Evolutionary conservation across 2,113 vertebrate species (phyloP).

Genomic region (Carassius auratus): DNA sequence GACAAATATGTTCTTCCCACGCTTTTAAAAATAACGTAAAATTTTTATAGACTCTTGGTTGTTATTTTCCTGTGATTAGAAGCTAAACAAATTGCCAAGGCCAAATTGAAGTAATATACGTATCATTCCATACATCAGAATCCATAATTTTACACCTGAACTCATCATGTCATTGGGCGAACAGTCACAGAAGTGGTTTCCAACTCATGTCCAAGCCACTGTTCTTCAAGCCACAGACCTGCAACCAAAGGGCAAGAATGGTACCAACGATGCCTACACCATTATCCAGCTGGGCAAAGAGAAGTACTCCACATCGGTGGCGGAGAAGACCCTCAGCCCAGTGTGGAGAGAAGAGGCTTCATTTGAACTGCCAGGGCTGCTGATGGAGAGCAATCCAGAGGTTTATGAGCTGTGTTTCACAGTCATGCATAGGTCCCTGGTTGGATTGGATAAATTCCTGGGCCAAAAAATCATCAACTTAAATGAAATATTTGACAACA

Average conservation of each 20-base stretch:
- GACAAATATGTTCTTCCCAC: background rate
- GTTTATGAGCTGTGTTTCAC: conserved; percentile 89
- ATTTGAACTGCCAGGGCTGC: conserved; percentile 91
- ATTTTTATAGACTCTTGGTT: background rate
- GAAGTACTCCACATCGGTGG: conserved; percentile 96
- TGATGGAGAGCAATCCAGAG: conserved; percentile 89
- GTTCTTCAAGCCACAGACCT: conserved; percentile 91
- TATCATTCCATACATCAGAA: background rate
- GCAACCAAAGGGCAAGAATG: conserved; percentile 93
- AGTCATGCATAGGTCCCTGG: conserved; percentile 95
- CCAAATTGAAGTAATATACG: background rate
- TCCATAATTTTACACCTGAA: conserved; percentile 6
- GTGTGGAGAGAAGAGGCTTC: conserved; percentile 95
- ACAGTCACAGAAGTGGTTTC: conserved; percentile 96
- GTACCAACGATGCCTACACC: conserved; percentile 95
- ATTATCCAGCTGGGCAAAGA: conserved; percentile 98
- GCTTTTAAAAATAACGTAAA: background rate
- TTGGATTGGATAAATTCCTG: conserved; percentile 95
- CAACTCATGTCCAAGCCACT: conserved; percentile 97
- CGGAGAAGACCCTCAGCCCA: conserved; percentile 93
- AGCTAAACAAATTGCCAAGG: conserved; percentile 15
- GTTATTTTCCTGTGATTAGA: conserved; percentile 1
- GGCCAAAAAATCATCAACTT: conserved; percentile 92
- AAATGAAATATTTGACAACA: conserved; percentile 94
- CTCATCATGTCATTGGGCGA: conserved; percentile 84